phyloP scores from a whole-genome alignment of 2,797 vertebrate species.

The Semotilus atromaculatus region DNA sequence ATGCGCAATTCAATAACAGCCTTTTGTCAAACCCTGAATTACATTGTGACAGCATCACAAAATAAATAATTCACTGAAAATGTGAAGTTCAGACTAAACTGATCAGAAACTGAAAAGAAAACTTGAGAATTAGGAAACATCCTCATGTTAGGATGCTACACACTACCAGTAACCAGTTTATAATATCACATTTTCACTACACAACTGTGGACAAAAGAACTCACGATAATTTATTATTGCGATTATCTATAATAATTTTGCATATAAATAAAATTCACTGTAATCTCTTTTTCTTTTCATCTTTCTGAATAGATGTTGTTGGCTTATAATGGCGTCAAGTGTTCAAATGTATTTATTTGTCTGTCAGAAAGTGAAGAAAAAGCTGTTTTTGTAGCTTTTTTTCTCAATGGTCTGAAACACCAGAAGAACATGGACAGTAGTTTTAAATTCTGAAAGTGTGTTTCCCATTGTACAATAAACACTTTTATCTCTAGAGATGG shows the following conservation, averaged over 20 bases:
- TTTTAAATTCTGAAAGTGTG: neutral
- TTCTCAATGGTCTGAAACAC: too few relatives aligned
- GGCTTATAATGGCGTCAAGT: neutral
- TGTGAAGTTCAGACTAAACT: neutral
- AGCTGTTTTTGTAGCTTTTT: neutral
- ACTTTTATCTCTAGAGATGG: constrained; percentile 15
- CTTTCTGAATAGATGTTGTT: neutral
- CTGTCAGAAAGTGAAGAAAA: neutral
- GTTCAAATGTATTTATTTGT: neutral
- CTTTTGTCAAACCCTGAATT: neutral
- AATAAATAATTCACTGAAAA: neutral
- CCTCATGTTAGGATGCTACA: neutral
- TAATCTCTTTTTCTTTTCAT: neutral
- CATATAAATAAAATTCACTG: neutral
- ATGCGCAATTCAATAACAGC: neutral
- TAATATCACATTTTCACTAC: neutral
- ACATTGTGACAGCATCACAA: neutral
- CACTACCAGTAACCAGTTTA: neutral
- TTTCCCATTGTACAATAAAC: neutral
- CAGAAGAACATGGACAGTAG: neutral
- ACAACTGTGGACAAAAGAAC: neutral
- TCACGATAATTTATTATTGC: neutral
- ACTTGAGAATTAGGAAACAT: too few relatives aligned
- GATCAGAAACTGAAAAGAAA: neutral
- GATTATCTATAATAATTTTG: neutral